These are phyloP conservation scores for Nemoura dubitans DNA, from an alignment of 2,888 invertebrate genomes.

Conservation along the genomic window DNA sequence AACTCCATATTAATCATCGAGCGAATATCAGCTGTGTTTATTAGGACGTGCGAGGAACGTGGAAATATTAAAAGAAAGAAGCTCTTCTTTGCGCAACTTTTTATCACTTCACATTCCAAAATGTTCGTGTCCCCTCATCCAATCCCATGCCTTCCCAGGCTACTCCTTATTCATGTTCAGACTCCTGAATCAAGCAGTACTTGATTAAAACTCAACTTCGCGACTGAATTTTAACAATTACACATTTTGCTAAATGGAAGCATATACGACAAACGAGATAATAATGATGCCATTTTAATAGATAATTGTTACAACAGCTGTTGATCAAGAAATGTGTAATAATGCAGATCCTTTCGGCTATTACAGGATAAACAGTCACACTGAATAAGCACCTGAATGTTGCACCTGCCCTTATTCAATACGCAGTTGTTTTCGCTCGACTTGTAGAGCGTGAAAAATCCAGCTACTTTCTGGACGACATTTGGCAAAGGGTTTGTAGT, in stretches of 20 bases:
- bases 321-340: no score
- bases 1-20: conserved; percentile 48
- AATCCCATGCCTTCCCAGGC: neutral
- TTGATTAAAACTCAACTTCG: conserved; percentile 29
- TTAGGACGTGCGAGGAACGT: conserved; percentile 38
- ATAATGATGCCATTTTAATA: no score
- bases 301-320: no score
- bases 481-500: neutral
- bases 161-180: neutral
- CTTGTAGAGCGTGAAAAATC: neutral
- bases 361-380: no score
- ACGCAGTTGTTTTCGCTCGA: no score
- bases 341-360: no score
- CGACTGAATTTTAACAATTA: neutral
- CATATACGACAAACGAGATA: no score
- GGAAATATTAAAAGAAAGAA: conserved; percentile 32
- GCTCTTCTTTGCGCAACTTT: neutral
- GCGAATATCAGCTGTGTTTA: conserved; percentile 49
- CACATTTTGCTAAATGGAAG: neutral
- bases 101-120: conserved; percentile 38
- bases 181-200: no score
- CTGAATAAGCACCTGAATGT: no score
- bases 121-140: neutral
- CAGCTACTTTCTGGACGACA: neutral
- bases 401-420: no score